Evolutionary conservation across 2,888 invertebrate species (phyloP).

Genomic region (Amblyjoppa fuscipennis): DNA sequence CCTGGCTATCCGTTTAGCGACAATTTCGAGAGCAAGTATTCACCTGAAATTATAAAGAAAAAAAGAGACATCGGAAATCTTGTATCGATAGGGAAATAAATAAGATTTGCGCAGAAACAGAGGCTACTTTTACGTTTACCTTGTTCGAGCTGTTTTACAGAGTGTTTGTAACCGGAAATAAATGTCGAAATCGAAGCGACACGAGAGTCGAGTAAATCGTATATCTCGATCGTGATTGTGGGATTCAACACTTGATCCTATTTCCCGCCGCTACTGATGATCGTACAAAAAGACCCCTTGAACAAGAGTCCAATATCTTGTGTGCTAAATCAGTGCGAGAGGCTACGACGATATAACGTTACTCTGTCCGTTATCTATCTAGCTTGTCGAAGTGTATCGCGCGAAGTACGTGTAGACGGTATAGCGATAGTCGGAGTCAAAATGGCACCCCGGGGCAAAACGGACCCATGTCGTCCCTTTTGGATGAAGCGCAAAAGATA

Average conservation of each 20-base stretch:
- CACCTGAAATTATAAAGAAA: neutral
- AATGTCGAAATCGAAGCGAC: neutral
- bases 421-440: no score
- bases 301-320: constrained; percentile 1
- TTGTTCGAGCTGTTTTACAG: no score
- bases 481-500: no score
- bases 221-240: neutral
- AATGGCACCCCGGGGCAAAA: neutral
- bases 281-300: neutral
- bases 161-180: no score
- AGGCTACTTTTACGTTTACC: no score
- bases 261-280: neutral
- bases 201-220: neutral
- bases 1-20: constrained; percentile 9
- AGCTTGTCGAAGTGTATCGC: neutral
- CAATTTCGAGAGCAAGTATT: constrained; percentile 11
- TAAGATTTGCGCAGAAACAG: no score
- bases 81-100: no score
- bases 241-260: neutral
- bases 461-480: neutral
- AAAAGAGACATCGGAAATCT: neutral
- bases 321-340: neutral
- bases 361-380: constrained; percentile 44
- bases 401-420: neutral
- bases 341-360: constrained; percentile 8